Evolutionary conservation across 1,140 invertebrate genomes (phyloP).

Genomic region (Calephelis nemesis): DNA sequence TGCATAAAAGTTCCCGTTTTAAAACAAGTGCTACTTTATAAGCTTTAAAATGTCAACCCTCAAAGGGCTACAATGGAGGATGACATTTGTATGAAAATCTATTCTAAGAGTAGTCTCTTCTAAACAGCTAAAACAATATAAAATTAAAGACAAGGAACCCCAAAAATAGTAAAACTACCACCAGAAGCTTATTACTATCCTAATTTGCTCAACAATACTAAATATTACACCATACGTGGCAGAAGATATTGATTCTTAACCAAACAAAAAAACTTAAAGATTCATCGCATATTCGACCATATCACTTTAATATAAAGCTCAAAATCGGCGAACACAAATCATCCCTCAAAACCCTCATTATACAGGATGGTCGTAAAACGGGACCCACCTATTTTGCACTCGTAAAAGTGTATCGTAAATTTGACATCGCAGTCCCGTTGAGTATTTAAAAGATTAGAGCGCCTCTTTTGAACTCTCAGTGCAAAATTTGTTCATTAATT

Average conservation of each 20-base stretch:
- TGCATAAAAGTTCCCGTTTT: too few relatives aligned
- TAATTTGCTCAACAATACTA: background rate
- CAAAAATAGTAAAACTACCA: constrained; percentile 1
- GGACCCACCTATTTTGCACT: constrained; percentile 65
- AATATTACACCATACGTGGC: constrained; percentile 13
- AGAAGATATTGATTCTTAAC: constrained; percentile 16
- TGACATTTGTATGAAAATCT: too few relatives aligned
- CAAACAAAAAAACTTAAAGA: background rate
- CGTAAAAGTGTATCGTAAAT: constrained; percentile 71
- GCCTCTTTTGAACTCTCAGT: background rate
- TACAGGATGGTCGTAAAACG: constrained; percentile 57
- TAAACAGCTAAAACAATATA: background rate
- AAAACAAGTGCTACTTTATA: too few relatives aligned
- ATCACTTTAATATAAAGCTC: too few relatives aligned
- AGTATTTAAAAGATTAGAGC: background rate
- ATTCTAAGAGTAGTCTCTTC: too few relatives aligned
- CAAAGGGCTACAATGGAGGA: too few relatives aligned
- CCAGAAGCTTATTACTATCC: constrained; percentile 2
- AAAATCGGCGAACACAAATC: background rate
- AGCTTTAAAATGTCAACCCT: too few relatives aligned
- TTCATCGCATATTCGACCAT: background rate
- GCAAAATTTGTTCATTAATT: too few relatives aligned
- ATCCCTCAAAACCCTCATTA: constrained; percentile 41
- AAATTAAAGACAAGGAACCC: background rate
- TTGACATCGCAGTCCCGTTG: constrained; percentile 55